Evolutionary conservation across 2,888 invertebrate species (phyloP).

Genomic region (Patella ulyssiponensis): DNA sequence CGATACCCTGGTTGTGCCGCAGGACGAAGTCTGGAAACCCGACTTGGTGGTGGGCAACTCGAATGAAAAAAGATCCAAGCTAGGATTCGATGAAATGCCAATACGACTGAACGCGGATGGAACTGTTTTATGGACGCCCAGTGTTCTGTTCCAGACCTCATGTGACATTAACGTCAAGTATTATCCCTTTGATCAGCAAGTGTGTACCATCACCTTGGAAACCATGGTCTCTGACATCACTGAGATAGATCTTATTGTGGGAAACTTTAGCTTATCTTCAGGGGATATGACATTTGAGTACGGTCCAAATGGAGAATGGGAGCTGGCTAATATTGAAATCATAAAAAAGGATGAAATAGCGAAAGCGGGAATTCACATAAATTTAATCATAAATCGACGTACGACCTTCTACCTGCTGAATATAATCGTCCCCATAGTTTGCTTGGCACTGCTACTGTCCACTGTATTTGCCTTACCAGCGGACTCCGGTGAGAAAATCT

Average conservation of each 20-base stretch:
- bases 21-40: neutral
- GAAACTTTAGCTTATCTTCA: too few species aligned
- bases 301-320: neutral
- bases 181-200: neutral
- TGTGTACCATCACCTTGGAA: neutral
- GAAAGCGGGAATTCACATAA: neutral
- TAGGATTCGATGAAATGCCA: neutral
- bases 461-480: neutral
- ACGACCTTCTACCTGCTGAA: neutral
- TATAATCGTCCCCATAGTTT: neutral
- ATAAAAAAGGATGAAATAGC: neutral
- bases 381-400: neutral
- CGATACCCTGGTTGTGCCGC: neutral
- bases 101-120: neutral
- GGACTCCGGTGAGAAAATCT: neutral
- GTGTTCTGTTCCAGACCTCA: neutral
- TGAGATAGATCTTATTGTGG: too few species aligned
- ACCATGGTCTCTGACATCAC: too few species aligned
- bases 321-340: neutral
- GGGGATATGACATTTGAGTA: neutral
- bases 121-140: neutral
- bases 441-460: neutral
- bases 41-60: neutral
- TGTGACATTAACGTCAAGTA: neutral
- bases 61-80: neutral